These are phyloP conservation scores for Babylonia areolata DNA, from an alignment of 1,140 invertebrate genomes.

Conservation along the genomic window DNA sequence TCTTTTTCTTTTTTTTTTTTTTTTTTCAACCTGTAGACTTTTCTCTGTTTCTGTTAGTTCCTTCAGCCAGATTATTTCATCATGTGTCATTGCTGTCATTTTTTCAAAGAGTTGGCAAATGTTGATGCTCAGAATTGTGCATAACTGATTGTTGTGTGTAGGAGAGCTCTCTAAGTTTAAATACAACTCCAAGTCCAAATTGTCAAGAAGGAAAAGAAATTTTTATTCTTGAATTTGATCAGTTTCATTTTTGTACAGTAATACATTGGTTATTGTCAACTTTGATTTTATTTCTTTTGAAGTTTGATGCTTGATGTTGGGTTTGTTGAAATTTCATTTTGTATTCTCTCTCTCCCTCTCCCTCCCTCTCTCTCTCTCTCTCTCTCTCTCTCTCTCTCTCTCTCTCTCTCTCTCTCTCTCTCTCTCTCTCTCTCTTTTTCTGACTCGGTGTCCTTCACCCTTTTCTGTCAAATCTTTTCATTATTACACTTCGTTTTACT, in stretches of 20 bases:
- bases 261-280: background rate
- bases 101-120: too few species aligned
- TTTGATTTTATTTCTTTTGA: background rate
- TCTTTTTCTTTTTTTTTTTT: too few species aligned
- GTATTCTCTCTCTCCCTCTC: background rate
- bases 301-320: background rate
- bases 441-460: too few species aligned
- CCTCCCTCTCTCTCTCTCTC: background rate
- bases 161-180: background rate
- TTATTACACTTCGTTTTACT: background rate
- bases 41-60: too few species aligned
- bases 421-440: too few species aligned
- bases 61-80: too few species aligned
- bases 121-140: background rate
- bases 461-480: background rate
- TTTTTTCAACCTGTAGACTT: too few species aligned
- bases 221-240: background rate
- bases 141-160: background rate
- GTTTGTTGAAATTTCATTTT: background rate
- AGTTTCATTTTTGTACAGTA: background rate
- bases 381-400: constrained; percentile 11
- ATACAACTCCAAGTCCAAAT: constrained; percentile 38
- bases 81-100: too few species aligned
- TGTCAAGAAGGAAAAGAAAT: constrained; percentile 8
- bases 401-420: background rate